phyloP scores from a whole-genome alignment of 2,888 invertebrate species.

The Hirtodrosophila histrioides region DNA sequence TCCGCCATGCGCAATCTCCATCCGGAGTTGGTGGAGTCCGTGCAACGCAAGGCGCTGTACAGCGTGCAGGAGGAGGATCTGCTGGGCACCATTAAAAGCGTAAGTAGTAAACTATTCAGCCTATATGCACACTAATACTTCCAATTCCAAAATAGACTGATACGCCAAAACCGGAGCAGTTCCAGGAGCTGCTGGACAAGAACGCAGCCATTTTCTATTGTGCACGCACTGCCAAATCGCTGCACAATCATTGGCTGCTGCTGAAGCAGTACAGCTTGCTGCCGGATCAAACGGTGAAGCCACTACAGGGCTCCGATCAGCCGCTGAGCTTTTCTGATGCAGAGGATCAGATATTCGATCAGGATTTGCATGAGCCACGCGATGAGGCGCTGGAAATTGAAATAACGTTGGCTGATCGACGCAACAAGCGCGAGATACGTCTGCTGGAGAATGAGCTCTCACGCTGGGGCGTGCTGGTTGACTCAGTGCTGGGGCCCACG shows the following conservation, averaged over 20 bases:
- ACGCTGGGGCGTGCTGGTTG: slow-evolving; percentile 96
- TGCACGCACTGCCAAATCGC: slow-evolving; percentile 92
- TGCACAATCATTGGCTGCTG: slow-evolving; percentile 95
- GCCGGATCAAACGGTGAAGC: slow-evolving; percentile 93
- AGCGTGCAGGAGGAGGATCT: slow-evolving; percentile 95
- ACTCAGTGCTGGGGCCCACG: slow-evolving; percentile 93
- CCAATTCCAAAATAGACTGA: slow-evolving; percentile 86
- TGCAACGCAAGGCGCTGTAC: slow-evolving; percentile 95
- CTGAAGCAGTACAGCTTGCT: slow-evolving; percentile 96
- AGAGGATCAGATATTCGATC: slow-evolving; percentile 94
- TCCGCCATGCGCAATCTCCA: slow-evolving; percentile 97
- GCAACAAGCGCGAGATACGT: slow-evolving; percentile 93
- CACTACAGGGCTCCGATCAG: slow-evolving; percentile 86
- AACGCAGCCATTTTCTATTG: slow-evolving; percentile 94
- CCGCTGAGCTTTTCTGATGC: slow-evolving; percentile 94
- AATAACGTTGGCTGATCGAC: slow-evolving; percentile 89
- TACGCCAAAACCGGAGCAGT: slow-evolving; percentile 90
- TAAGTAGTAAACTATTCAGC: slow-evolving; percentile 82
- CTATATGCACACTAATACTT: neutral
- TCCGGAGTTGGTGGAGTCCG: slow-evolving; percentile 93
- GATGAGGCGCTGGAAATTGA: slow-evolving; percentile 93
- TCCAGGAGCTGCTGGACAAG: slow-evolving; percentile 93
- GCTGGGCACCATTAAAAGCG: slow-evolving; percentile 91
- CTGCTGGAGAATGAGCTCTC: slow-evolving; percentile 94
- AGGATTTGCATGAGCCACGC: slow-evolving; percentile 90